phyloP scores from a whole-genome alignment of 2,888 invertebrate species.

The Cenopis cana region DNA sequence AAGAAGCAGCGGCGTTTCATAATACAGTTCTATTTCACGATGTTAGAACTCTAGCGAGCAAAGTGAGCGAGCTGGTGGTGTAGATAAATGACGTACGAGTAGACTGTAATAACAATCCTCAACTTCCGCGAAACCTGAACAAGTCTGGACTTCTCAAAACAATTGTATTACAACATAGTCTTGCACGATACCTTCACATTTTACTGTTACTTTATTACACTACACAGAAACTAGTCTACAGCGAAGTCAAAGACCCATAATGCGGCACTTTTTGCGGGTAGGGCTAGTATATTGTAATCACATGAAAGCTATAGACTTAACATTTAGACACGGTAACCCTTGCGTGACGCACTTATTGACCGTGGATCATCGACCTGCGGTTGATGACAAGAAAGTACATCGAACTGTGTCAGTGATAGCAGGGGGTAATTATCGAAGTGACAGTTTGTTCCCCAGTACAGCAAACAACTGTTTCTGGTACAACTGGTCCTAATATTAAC shows the following conservation, averaged over 20 bases:
- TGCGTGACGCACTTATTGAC: constrained; percentile 63
- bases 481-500: not conserved
- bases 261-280: constrained; percentile 51
- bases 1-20: not conserved
- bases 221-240: constrained; percentile 13
- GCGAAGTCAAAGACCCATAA: constrained; percentile 46
- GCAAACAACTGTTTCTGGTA: constrained; percentile 15
- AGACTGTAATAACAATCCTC: constrained; percentile 7
- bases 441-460: constrained; percentile 30
- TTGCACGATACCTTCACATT: not conserved
- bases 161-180: not conserved
- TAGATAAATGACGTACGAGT: constrained; percentile 9
- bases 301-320: constrained; percentile 56
- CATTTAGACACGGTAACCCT: constrained; percentile 63
- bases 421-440: constrained; percentile 35
- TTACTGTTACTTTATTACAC: constrained; percentile 1
- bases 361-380: constrained; percentile 61
- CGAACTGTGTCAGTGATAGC: constrained; percentile 38
- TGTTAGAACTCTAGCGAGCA: not conserved
- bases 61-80: constrained; percentile 2
- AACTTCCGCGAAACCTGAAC: constrained; percentile 10
- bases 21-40: not conserved
- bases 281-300: constrained; percentile 50
- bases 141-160: constrained; percentile 8
- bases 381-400: constrained; percentile 34